Percentiles rank a stretch among this genome's conserved stretches.
Evolutionary conservation across 2,888 invertebrate species (phyloP).

Genomic region (Eucera pruinosa): DNA sequence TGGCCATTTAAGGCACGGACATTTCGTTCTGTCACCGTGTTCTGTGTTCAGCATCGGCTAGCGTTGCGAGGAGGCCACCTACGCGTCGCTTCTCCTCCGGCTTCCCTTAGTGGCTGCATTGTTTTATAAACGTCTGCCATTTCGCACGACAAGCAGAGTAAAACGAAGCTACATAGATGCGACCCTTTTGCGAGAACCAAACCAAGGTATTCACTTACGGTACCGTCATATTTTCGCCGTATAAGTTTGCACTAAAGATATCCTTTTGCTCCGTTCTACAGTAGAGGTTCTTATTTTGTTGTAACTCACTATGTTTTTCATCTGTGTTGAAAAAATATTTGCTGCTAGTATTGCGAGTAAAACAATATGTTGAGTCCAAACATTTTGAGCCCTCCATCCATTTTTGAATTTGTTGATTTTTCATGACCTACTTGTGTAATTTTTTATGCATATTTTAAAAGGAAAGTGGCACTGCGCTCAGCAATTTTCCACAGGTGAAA

Average conservation of each 20-base stretch:
- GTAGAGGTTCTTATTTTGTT: not conserved
- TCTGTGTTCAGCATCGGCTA: conserved; percentile 76
- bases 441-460: too few species aligned
- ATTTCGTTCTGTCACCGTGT: conserved; percentile 83
- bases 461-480: too few species aligned
- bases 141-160: conserved; percentile 80
- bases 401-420: too few species aligned
- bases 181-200: conserved; percentile 52
- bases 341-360: too few species aligned
- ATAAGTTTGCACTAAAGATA: not conserved
- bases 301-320: not conserved
- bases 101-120: conserved; percentile 68
- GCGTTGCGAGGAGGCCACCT: conserved; percentile 79
- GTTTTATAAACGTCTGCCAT: conserved; percentile 78
- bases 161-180: conserved; percentile 76
- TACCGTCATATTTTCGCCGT: conserved; percentile 48
- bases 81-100: conserved; percentile 77
- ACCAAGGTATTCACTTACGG: conserved; percentile 30
- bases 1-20: conserved; percentile 82
- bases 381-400: too few species aligned
- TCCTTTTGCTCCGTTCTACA: not conserved
- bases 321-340: not conserved
- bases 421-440: too few species aligned
- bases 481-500: too few species aligned
- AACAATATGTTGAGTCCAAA: too few species aligned